Conservation (phyloP, 2,797 vertebrate species). For the Crypturellus tataupa region DNA sequence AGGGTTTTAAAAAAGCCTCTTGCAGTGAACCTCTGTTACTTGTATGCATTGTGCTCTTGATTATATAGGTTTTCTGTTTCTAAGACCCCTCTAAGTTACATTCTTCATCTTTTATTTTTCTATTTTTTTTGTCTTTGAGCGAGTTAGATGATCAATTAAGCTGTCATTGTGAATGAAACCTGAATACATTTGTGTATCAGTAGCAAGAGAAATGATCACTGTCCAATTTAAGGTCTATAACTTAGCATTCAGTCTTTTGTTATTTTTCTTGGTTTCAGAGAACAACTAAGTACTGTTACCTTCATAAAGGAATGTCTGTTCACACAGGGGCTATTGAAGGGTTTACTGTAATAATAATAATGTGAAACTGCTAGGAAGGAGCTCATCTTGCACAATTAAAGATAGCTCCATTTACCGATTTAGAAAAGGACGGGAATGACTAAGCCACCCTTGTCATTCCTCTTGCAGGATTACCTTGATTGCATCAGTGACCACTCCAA, state of each 20-base stretch:
- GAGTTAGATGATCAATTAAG: slow-evolving; percentile 27
- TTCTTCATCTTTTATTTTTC: background rate
- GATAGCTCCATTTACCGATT: slow-evolving; percentile 28
- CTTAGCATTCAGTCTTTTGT: slow-evolving; percentile 26
- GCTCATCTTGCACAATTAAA: slow-evolving; percentile 55
- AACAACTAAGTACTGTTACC: slow-evolving; percentile 66
- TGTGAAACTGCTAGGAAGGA: slow-evolving; percentile 59
- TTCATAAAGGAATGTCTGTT: slow-evolving; percentile 69
- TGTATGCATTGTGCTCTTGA: background rate
- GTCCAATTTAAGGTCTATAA: background rate
- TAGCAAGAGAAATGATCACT: background rate
- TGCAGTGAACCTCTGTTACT: background rate
- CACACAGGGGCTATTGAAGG: slow-evolving; percentile 36
- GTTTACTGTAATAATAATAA: slow-evolving; percentile 42
- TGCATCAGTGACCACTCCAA: slow-evolving; percentile 92
- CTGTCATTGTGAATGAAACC: slow-evolving; percentile 26
- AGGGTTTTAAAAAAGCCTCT: background rate
- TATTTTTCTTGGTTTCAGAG: slow-evolving; percentile 53
- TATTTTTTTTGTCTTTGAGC: background rate
- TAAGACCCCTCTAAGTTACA: background rate
- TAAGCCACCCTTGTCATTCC: slow-evolving; percentile 62
- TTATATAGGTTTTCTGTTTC: background rate
- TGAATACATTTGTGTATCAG: slow-evolving; percentile 33
- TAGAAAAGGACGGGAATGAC: slow-evolving; percentile 38
- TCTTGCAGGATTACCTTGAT: slow-evolving; percentile 92